Evolutionary conservation across 2,888 invertebrate genomes (phyloP), one percentile per base, ranked within the genome.

Genomic region (Patella depressa): DNA sequence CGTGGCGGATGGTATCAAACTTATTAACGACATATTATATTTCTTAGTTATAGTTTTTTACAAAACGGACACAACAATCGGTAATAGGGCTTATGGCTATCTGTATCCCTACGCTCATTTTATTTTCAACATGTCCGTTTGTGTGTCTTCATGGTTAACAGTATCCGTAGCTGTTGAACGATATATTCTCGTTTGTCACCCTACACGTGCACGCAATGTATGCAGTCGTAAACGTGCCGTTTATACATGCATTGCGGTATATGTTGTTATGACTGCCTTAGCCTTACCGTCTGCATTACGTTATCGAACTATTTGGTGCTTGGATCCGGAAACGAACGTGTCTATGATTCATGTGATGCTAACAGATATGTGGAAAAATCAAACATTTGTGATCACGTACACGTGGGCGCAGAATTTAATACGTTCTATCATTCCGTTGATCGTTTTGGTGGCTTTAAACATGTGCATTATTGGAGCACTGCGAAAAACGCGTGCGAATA

Each of bases 81-180:
- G 85, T 1, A 82, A 86, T 45, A 82, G 82, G 80, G 79, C 84
- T 11, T 87, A 86, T 78, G 84, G 82, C 3, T 82, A 85, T 59
- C 79, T 90, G 19, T 90, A 90, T 80, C 90, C 90, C 0, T 89
- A 87, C 82, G 88, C 89, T 2, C 89, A 89, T 78, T 90, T 88
- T 75, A 81, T 89, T 17, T 89, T 89, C 71, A 88, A 89, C 70
- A 85, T 87, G 80, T 86, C 89, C 0, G 86, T 87, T 0, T 88
- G 87, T 76, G 86, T 88, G 1, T 86, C 89, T 0, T 85, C 89
- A 3, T 90, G 89, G 90, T 78, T 90, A 29, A 90, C 89, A 2
- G 88, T 90, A 2, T 88, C 89, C 0, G 90, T 90, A 14, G 89
- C 90, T 0, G 84, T 88, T 17, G 90, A 90, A 80, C 79, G 90